phyloP scores from a whole-genome alignment of 1,140 invertebrate species.

The Anastrepha ludens region DNA sequence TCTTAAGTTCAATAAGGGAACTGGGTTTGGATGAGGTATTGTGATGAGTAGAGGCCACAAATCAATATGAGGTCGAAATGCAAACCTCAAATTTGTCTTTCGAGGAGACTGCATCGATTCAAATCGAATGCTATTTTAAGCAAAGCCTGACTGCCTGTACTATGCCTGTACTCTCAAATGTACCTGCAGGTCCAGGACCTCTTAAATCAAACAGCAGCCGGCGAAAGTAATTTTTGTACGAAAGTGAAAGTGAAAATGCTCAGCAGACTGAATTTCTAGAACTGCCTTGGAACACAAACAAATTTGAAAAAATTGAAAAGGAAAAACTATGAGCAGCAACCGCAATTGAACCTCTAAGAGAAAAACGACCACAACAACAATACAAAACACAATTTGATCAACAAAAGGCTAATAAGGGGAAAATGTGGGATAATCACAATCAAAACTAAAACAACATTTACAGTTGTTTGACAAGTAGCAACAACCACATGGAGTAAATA shows the following conservation, averaged over 20 bases:
- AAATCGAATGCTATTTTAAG: too few relatives aligned
- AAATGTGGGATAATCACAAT: constrained; percentile 16
- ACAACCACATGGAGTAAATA: neutral
- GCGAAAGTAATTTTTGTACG: constrained; percentile 22
- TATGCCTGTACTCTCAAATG: too few relatives aligned
- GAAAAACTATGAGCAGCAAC: neutral
- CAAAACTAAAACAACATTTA: constrained; percentile 34
- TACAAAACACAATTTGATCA: constrained; percentile 10
- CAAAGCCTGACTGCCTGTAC: too few relatives aligned
- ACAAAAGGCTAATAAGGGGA: constrained; percentile 47
- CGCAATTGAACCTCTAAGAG: neutral
- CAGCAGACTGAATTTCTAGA: too few relatives aligned
- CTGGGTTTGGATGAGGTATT: too few relatives aligned
- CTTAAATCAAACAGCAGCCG: neutral
- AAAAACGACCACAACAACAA: neutral
- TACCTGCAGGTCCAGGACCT: constrained; percentile 39
- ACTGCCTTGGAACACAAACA: neutral
- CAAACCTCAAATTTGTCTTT: too few relatives aligned
- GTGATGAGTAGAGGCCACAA: too few relatives aligned
- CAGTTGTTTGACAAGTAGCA: constrained; percentile 53
- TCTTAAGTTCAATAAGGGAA: too few relatives aligned
- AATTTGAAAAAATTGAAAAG: neutral
- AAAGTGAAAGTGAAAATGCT: constrained; percentile 54
- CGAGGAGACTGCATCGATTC: too few relatives aligned
- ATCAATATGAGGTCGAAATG: too few relatives aligned